Percentiles rank a stretch among this genome's conserved stretches.
These are phyloP conservation scores for Pomacea maculata DNA, from an alignment of 1,140 invertebrate genomes.

Conservation along the genomic window DNA sequence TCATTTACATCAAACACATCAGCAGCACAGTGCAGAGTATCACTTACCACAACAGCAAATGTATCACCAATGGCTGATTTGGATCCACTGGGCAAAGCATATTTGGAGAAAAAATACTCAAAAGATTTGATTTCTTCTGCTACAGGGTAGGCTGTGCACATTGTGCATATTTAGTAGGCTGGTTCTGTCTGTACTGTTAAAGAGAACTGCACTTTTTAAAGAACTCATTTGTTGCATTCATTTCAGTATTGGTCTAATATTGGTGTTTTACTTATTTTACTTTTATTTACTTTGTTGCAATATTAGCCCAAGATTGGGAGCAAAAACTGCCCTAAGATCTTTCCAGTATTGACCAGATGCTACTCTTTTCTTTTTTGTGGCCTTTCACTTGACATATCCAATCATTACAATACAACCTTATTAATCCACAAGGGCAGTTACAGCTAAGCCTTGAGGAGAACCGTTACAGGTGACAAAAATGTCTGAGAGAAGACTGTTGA, in stretches of 20 bases:
- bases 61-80: conserved; percentile 73
- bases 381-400: too few relatives aligned
- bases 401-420: too few relatives aligned
- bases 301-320: too few relatives aligned
- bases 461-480: too few relatives aligned
- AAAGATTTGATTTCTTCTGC: conserved; percentile 13
- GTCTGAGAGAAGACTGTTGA: too few relatives aligned
- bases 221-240: background rate
- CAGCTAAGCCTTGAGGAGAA: too few relatives aligned
- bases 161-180: background rate
- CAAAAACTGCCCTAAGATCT: too few relatives aligned
- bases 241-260: background rate
- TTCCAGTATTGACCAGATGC: too few relatives aligned
- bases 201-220: background rate
- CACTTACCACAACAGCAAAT: background rate
- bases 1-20: background rate
- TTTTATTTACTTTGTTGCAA: background rate
- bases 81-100: conserved; percentile 76
- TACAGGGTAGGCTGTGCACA: background rate
- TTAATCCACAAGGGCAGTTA: too few relatives aligned
- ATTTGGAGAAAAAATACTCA: conserved; percentile 70
- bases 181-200: background rate
- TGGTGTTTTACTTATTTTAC: background rate
- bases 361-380: too few relatives aligned
- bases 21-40: conserved; percentile 1